These are phyloP conservation scores for Dicerorhinus sumatrensis DNA, from an alignment of 2,113 vertebrate genomes.

Conservation along the genomic window DNA sequence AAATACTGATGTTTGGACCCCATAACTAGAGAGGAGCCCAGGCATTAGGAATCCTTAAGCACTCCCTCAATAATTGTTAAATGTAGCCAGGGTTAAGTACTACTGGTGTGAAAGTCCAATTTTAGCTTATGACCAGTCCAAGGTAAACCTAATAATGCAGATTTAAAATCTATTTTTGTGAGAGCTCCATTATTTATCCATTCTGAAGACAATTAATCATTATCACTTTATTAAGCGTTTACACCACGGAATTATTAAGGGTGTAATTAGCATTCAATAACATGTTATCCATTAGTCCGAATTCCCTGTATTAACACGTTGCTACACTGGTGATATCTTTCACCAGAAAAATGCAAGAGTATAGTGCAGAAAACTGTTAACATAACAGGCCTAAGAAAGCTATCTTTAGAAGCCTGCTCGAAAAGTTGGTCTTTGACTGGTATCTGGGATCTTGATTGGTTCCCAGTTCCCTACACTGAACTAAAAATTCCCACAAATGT, in stretches of 20 bases:
- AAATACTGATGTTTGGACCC: background rate
- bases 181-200: background rate
- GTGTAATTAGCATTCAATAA: background rate
- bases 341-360: background rate
- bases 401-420: background rate
- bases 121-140: background rate
- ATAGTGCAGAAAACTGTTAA: background rate
- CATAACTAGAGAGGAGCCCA: background rate
- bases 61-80: background rate
- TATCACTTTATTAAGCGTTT: constrained; percentile 17
- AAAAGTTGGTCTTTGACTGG: background rate
- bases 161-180: background rate
- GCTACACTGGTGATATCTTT: background rate
- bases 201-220: background rate
- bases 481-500: background rate
- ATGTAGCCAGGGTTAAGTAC: background rate
- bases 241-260: background rate
- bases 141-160: background rate
- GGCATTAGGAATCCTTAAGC: background rate
- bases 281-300: background rate
- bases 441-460: background rate
- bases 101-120: background rate
- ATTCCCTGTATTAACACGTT: background rate
- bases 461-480: background rate
- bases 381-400: background rate